Evolutionary conservation across 1,140 invertebrate species (phyloP).

Genomic region (Aphidius ervi): DNA sequence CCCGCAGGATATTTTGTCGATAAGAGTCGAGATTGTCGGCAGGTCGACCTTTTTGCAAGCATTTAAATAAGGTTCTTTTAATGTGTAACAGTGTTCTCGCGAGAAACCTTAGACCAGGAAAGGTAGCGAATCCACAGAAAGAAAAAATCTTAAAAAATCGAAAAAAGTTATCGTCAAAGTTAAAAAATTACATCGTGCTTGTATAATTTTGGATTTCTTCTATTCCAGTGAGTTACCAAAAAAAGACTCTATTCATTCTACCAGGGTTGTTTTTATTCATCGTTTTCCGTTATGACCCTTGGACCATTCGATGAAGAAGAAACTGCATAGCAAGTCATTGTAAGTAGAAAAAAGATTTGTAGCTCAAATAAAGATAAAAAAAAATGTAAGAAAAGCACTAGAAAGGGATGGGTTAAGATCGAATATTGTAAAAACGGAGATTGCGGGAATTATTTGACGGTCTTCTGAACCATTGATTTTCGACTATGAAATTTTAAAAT

Average conservation of each 20-base stretch:
- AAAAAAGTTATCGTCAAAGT: too few relatives aligned
- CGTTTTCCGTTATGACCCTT: background rate
- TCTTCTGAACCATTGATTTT: slow-evolving; percentile 41
- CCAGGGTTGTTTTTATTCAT: too few relatives aligned
- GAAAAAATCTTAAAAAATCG: background rate
- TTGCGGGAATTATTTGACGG: slow-evolving; percentile 33
- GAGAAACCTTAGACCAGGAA: too few relatives aligned
- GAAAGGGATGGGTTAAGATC: background rate
- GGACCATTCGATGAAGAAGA: background rate
- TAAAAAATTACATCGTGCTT: too few relatives aligned
- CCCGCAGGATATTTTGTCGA: slow-evolving; percentile 50
- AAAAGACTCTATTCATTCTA: too few relatives aligned
- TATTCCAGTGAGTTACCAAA: slow-evolving; percentile 2
- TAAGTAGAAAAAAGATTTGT: slow-evolving; percentile 7
- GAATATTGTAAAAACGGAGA: slow-evolving; percentile 23
- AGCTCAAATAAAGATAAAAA: background rate
- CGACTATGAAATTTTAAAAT: slow-evolving; percentile 38
- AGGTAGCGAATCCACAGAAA: background rate
- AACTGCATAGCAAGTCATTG: background rate
- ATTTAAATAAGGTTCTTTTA: slow-evolving; percentile 16
- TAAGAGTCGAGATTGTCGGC: slow-evolving; percentile 50
- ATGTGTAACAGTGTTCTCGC: background rate
- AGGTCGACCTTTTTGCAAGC: slow-evolving; percentile 29
- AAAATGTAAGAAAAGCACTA: background rate
- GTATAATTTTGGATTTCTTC: background rate